phyloP scores from a whole-genome alignment of 2,797 vertebrate genomes.

The Sciaenops ocellatus region DNA sequence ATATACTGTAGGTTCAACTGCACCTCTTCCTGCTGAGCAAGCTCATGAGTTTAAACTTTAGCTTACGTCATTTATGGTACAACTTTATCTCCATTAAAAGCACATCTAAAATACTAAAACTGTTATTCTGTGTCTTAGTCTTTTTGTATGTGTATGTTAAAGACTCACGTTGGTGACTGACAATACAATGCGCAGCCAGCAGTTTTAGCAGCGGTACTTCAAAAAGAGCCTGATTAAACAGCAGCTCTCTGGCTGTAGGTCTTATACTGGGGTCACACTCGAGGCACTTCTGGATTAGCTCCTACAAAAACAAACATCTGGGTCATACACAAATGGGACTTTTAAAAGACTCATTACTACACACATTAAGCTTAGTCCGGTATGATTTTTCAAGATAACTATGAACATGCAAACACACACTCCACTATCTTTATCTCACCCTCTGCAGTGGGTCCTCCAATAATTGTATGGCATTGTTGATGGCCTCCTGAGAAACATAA shows the following conservation, averaged over 20 bases:
- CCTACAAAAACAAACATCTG: constrained; percentile 81
- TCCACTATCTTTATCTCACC: constrained; percentile 80
- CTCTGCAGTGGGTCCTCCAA: constrained; percentile 96
- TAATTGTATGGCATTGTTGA: constrained; percentile 94
- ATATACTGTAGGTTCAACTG: not conserved
- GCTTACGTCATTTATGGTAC: not conserved
- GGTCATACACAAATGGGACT: constrained; percentile 9
- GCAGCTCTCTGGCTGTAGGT: constrained; percentile 94
- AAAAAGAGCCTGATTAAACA: constrained; percentile 96
- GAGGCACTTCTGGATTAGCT: constrained; percentile 97
- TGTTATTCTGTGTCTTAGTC: not conserved
- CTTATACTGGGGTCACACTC: constrained; percentile 89
- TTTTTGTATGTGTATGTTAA: constrained; percentile 6
- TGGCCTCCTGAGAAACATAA: constrained; percentile 94
- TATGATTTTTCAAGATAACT: not conserved
- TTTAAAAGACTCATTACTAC: not conserved
- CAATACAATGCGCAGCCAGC: constrained; percentile 95
- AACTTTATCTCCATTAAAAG: not conserved
- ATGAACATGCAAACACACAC: not conserved
- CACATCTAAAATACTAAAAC: not conserved
- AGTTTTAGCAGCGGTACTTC: constrained; percentile 97
- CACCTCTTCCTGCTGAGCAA: not conserved
- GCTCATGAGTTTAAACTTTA: not conserved
- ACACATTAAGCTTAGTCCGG: not conserved
- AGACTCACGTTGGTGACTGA: constrained; percentile 95